Percentiles rank a stretch among this genome's conserved stretches.
Conservation (phyloP, 2,113 vertebrate genomes). For the Cyphotilapia sp. region DNA sequence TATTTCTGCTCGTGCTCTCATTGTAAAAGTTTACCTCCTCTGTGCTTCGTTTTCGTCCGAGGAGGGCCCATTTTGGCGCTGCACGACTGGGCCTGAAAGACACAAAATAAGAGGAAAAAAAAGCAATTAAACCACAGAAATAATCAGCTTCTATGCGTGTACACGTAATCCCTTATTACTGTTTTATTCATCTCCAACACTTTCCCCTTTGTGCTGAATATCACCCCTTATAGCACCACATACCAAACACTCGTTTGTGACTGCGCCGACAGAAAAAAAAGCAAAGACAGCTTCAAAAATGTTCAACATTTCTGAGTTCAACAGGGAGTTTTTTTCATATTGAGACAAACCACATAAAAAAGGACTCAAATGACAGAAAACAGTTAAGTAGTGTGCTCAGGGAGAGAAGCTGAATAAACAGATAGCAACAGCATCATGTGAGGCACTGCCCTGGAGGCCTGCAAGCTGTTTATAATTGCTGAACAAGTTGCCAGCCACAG, state of each 20-base stretch:
- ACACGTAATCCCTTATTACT: background rate
- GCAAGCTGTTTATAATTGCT: background rate
- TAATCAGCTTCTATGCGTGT: background rate
- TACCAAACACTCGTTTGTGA: background rate
- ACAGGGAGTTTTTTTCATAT: background rate
- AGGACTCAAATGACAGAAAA: background rate
- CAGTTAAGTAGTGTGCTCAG: background rate
- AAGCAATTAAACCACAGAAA: background rate
- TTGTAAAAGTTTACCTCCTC: conserved; percentile 76
- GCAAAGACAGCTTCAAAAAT: too few relatives aligned
- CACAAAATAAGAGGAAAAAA: background rate
- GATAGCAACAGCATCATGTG: conserved; percentile 13
- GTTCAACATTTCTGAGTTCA: background rate
- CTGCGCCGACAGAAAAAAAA: background rate
- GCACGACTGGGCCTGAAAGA: conserved; percentile 82
- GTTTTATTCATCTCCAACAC: background rate
- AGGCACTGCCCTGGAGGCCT: background rate
- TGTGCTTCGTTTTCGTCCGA: conserved; percentile 91
- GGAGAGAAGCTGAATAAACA: background rate
- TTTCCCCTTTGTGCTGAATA: background rate
- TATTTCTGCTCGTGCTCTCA: background rate
- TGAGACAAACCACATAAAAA: background rate
- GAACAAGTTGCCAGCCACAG: conserved; percentile 13
- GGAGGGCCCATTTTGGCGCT: conserved; percentile 93
- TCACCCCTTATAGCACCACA: background rate